phyloP scores from a whole-genome alignment of 2,113 vertebrate species.

The Puffinus mauretanicus region DNA sequence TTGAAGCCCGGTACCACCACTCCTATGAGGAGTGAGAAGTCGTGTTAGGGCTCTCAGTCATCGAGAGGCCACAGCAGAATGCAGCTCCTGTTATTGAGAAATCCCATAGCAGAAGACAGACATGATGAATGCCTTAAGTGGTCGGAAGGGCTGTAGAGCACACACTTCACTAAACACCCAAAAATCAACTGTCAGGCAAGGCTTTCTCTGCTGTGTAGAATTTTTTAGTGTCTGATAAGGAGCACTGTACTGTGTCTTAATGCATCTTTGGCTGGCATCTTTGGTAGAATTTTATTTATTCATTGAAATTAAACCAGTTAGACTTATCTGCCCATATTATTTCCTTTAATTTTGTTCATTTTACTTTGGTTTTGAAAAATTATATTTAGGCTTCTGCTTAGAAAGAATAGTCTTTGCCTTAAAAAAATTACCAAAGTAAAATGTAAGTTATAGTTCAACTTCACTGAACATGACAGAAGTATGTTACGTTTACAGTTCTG shows the following conservation, averaged over 20 bases:
- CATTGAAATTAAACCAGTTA: neutral
- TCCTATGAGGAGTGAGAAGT: neutral
- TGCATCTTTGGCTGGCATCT: neutral
- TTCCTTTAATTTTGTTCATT: neutral
- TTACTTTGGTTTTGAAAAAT: neutral
- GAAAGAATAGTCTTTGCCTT: slow-evolving; percentile 27
- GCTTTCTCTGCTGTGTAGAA: neutral
- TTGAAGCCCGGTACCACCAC: neutral
- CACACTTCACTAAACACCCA: neutral
- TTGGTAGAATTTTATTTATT: neutral
- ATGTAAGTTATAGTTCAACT: slow-evolving; percentile 38
- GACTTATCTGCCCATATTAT: neutral
- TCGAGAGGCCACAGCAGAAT: neutral
- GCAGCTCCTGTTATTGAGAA: neutral
- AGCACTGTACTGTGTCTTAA: neutral
- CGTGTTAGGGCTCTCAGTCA: neutral
- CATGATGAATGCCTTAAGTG: neutral
- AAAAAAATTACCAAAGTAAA: slow-evolving; percentile 23
- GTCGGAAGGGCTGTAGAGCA: neutral
- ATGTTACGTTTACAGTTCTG: slow-evolving; percentile 24
- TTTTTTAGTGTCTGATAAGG: neutral
- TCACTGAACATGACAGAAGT: slow-evolving; percentile 48
- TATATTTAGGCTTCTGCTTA: neutral
- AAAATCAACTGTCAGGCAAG: slow-evolving; percentile 12
- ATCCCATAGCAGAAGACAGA: neutral